Percentiles rank a stretch among this genome's conserved stretches.
Conservation (phyloP, 2,797 vertebrate genomes). For the Botia kubotai region DNA sequence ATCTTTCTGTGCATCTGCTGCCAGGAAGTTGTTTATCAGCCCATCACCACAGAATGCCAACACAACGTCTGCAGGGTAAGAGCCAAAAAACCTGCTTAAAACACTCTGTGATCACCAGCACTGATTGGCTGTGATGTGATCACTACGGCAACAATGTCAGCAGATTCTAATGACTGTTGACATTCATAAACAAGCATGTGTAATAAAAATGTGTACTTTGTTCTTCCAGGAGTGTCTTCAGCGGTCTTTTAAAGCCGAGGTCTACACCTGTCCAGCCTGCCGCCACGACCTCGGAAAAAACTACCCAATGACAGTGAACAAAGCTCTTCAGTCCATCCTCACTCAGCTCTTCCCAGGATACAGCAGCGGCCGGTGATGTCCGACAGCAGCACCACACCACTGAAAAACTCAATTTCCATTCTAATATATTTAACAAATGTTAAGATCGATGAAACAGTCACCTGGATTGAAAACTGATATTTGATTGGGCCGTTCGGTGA, state of each 20-base stretch:
- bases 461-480: slow-evolving; percentile 31
- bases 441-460: slow-evolving; percentile 56
- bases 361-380: slow-evolving; percentile 83
- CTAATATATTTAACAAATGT: slow-evolving; percentile 82
- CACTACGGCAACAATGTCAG: too few species aligned
- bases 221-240: slow-evolving; percentile 90
- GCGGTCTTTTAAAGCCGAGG: slow-evolving; percentile 92
- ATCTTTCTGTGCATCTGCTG: slow-evolving; percentile 96
- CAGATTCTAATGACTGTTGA: too few species aligned
- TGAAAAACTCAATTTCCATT: slow-evolving; percentile 70
- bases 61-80: slow-evolving; percentile 97
- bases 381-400: slow-evolving; percentile 50
- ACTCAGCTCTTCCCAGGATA: slow-evolving; percentile 96
- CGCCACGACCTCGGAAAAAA: slow-evolving; percentile 89
- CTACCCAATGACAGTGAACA: slow-evolving; percentile 87
- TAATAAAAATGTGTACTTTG: not conserved
- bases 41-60: slow-evolving; percentile 92
- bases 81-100: too few species aligned
- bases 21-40: slow-evolving; percentile 93
- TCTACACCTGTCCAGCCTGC: slow-evolving; percentile 95
- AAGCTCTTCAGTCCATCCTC: slow-evolving; percentile 87
- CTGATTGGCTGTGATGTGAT: too few species aligned
- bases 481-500: slow-evolving; percentile 36
- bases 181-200: too few species aligned
- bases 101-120: too few species aligned